phyloP scores from a whole-genome alignment of 2,113 vertebrate genomes.

The Hippoglossus stenolepis region DNA sequence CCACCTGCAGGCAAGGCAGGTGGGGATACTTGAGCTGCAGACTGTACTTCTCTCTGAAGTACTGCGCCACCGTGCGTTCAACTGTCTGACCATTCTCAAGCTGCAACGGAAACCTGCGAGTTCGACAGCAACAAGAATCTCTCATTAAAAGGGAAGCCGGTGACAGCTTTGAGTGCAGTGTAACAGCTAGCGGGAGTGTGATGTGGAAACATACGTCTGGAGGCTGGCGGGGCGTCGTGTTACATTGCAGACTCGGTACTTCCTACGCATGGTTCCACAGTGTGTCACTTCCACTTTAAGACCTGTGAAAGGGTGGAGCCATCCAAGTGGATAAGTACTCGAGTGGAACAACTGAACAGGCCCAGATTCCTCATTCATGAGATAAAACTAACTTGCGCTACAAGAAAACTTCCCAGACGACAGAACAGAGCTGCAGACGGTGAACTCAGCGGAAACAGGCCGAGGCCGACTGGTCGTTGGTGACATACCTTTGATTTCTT shows the following conservation, averaged over 20 bases:
- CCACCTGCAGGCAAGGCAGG: constrained; percentile 97
- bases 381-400: background rate
- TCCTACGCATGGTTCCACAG: constrained; percentile 97
- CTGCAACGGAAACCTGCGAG: constrained; percentile 93
- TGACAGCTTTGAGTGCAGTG: accelerated
- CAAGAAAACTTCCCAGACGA: background rate
- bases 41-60: constrained; percentile 98
- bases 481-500: constrained; percentile 96
- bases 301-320: constrained; percentile 78
- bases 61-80: constrained; percentile 97
- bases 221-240: constrained; percentile 94
- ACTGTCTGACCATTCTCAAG: constrained; percentile 97
- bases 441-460: background rate
- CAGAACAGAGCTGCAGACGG: background rate
- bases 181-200: background rate
- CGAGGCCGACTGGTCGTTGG: background rate
- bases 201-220: constrained; percentile 87
- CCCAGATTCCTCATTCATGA: background rate
- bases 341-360: constrained; percentile 5
- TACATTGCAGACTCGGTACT: constrained; percentile 97
- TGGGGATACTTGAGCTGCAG: constrained; percentile 97
- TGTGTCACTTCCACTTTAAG: constrained; percentile 99
- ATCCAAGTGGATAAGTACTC: background rate
- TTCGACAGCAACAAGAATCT: background rate
- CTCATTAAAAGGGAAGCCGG: background rate